These are phyloP conservation scores for Oxytorus armatus DNA, from an alignment of 2,888 invertebrate genomes.

Conservation along the genomic window DNA sequence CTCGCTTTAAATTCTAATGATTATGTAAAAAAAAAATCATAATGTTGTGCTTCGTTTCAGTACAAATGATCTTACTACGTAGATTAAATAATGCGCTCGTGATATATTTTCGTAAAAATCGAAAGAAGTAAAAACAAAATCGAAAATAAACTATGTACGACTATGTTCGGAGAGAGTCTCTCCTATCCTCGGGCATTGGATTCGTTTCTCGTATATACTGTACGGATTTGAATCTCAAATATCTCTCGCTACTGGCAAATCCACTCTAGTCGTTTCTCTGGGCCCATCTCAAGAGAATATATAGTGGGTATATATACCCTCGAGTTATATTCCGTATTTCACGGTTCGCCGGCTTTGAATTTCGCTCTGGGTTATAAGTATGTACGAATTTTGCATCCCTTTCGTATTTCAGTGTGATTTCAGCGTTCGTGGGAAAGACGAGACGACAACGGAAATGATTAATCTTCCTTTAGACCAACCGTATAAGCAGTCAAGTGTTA, in stretches of 20 bases:
- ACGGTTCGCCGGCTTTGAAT: slow-evolving; percentile 44
- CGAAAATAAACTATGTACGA: neutral
- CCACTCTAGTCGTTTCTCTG: neutral
- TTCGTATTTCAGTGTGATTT: slow-evolving; percentile 17
- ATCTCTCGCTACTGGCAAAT: slow-evolving; percentile 41
- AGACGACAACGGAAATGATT: slow-evolving; percentile 32
- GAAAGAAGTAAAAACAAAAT: too few species aligned
- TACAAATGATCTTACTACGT: too few species aligned
- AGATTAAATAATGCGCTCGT: too few species aligned
- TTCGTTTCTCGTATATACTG: slow-evolving; percentile 15
- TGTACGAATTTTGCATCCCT: neutral
- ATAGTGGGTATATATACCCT: neutral
- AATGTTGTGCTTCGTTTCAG: too few species aligned
- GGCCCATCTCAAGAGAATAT: slow-evolving; percentile 1
- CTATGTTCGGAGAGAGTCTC: slow-evolving; percentile 1
- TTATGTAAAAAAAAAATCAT: too few species aligned
- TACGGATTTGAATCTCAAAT: slow-evolving; percentile 58
- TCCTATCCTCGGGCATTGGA: slow-evolving; percentile 43
- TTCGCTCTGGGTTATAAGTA: neutral
- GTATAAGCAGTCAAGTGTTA: neutral
- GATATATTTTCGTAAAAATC: too few species aligned
- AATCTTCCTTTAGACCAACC: slow-evolving; percentile 2
- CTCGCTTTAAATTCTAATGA: too few species aligned
- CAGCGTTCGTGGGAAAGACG: neutral
- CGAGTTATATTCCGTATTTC: slow-evolving; percentile 37